Conservation (phyloP, 1,140 invertebrate genomes). For the Listronotus oregonensis region DNA sequence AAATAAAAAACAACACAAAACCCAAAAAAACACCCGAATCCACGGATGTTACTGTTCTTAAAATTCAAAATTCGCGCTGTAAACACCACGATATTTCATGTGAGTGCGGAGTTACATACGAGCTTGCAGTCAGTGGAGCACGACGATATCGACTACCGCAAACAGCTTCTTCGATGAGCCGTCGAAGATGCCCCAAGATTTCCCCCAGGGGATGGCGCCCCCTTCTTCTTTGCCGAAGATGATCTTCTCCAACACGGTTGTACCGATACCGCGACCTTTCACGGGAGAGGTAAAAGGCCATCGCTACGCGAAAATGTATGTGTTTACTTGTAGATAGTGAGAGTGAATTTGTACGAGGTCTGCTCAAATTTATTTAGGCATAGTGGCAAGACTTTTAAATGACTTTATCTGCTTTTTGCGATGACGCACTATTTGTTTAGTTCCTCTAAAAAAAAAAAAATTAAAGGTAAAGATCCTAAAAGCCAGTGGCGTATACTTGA, state of each 20-base stretch:
- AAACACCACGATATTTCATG: neutral
- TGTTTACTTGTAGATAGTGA: constrained; percentile 24
- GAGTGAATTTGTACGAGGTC: constrained; percentile 10
- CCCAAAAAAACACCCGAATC: neutral
- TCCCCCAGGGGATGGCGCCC: constrained; percentile 16
- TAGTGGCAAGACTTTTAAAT: too few relatives aligned
- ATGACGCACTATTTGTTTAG: too few relatives aligned
- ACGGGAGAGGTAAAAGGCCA: constrained; percentile 29
- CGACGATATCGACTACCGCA: constrained; percentile 26
- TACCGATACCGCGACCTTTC: constrained; percentile 25
- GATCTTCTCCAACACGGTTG: constrained; percentile 12
- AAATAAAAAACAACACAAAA: neutral
- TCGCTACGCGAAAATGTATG: constrained; percentile 15
- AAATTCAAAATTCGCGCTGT: constrained; percentile 10
- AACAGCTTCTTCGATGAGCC: constrained; percentile 30
- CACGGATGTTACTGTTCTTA: neutral
- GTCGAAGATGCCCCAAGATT: constrained; percentile 25
- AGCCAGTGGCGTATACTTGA: too few relatives aligned
- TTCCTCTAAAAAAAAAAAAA: too few relatives aligned
- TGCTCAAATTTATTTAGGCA: too few relatives aligned
- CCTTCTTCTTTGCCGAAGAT: constrained; percentile 14
- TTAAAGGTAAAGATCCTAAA: too few relatives aligned
- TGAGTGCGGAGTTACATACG: constrained; percentile 3
- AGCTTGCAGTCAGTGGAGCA: constrained; percentile 32
- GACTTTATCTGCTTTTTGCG: too few relatives aligned